Percentiles rank a stretch among this genome's conserved stretches.
Evolutionary conservation across 2,113 vertebrate species (phyloP).

Genomic region (Oreocharis arfaki): DNA sequence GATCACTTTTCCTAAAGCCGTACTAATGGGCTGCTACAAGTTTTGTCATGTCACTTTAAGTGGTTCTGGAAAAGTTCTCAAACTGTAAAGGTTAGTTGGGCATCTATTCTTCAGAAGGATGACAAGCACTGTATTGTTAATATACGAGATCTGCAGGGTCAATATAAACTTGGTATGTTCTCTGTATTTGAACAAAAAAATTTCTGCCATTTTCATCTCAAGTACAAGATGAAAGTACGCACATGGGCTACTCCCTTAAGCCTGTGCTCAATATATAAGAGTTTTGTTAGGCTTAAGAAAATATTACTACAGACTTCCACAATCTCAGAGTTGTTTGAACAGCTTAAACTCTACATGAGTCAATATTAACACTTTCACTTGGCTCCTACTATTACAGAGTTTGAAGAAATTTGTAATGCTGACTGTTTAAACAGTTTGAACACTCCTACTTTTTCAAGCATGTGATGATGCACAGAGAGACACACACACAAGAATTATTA

Average conservation of each 20-base stretch:
- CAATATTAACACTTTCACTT: conserved; percentile 34
- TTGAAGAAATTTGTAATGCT: background rate
- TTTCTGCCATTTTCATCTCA: background rate
- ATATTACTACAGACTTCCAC: background rate
- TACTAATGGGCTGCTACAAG: background rate
- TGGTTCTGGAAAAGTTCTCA: background rate
- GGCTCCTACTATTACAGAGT: background rate
- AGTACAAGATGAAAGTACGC: background rate
- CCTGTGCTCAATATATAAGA: background rate
- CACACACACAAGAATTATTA: background rate
- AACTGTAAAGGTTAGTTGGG: background rate
- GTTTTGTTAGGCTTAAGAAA: conserved; percentile 23
- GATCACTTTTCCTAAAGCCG: background rate
- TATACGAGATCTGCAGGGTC: rapidly evolving
- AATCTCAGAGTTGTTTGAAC: background rate
- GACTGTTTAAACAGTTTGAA: background rate
- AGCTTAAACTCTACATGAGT: background rate
- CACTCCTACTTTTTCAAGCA: background rate
- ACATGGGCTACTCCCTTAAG: background rate
- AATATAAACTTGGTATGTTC: background rate
- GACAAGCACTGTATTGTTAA: background rate
- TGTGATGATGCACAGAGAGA: background rate
- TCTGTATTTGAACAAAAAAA: background rate
- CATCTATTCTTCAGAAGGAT: background rate
- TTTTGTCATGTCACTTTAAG: background rate